Base-by-base conservation (phyloP, 2,888 invertebrate species). In the Plagodis pulveraria region DNA sequence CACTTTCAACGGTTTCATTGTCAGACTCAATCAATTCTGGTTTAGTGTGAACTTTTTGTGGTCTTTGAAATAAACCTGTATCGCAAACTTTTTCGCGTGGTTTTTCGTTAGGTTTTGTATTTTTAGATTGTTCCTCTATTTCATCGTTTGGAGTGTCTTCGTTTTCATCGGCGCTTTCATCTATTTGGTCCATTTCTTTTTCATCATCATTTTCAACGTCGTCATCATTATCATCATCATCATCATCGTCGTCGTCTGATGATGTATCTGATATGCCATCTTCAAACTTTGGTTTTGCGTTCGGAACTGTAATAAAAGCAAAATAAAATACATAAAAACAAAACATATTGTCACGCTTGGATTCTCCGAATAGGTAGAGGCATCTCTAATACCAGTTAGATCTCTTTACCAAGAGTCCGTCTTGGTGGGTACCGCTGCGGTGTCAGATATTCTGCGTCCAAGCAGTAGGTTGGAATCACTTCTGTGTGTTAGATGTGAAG, bases 211-310 rank as follows among this genome's bases (percentile, higher is more conserved):
- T 71, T 7, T 71, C 77, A 34, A 80, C 81, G 44, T 85, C 86
- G 46, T 80, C 84, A 32, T 35, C 45, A 9, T 89, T 81, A 66
- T 74, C 45, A 9, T 89, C 81, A 66, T 74, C 73, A 5, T 42
- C 12, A 6, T 72, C 76, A 4, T 72, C 76, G 45, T 79, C 81
- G 43, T 85, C 86, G 49, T 81, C 84, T 12, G 72, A 77, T 57
- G 87, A 89, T 42, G 85, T 86, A 57, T 90, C 91, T 1, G 91
- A 89, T 65, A 91, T 72, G 0, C 89, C 90, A 58, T 89, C 90
- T 22, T 91, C 77, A 42, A 83, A 90, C 64, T 87, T 86, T 6
- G 83, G 83, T 67, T 86, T 87, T 4, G 85, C 75, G 46, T 90
- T 91, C 45, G 91, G 91, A 34, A 91, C 91, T 92, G 67, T 58